Base-by-base conservation (phyloP, 2,113 vertebrate genomes). In the Lagenorhynchus albirostris region DNA sequence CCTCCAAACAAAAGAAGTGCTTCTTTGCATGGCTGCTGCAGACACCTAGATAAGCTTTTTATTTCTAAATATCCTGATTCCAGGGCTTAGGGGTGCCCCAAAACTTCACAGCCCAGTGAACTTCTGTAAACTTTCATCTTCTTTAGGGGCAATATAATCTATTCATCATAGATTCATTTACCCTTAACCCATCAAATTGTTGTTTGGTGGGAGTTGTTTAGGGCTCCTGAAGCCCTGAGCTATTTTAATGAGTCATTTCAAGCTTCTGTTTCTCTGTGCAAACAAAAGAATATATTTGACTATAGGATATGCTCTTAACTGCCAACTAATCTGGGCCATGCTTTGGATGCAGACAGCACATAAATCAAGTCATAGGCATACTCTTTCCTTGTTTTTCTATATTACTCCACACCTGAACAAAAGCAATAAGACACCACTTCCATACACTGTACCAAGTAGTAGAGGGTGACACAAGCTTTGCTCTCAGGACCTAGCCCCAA, bases 1-100 rank as follows among this genome's bases (percentile, higher is more conserved):
- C 44, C 80, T 96, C 63, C 84, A 98, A 98, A 98, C 96, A 98
- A 98, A 98, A 96, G 73, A 95, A 98, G 65, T 89, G 81, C 73
- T 98, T 97, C 73, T 98, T 97, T 96, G 67, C 83, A 84, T 96
- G 68, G 60, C 80, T 97, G 65, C 53, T 65, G 17, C 36, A 96
- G 23, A 92, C 14, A 92, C 15, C 11, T 53, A 85, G 17, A 83
- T 33, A 80, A 68, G 29, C 18, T n/a, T 95, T 95, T 71, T 36
- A 94, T 91, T 96, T 94, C 96, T 95, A 77, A 91, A 97, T 79
- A 93, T 92, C 47, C 74, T 95, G 79, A 96, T 97, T 91, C 17
- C 92, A 63, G 62, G 67, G 65, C 53, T 96, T 80, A 31, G 62
- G 50, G 25, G 92, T 70, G 33, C 23, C 65, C 50, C 63, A 60